Percentiles rank a stretch among this genome's conserved stretches.
These are phyloP conservation scores for Xiphorhynchus elegans DNA, from an alignment of 2,113 vertebrate species.

Conservation along the genomic window DNA sequence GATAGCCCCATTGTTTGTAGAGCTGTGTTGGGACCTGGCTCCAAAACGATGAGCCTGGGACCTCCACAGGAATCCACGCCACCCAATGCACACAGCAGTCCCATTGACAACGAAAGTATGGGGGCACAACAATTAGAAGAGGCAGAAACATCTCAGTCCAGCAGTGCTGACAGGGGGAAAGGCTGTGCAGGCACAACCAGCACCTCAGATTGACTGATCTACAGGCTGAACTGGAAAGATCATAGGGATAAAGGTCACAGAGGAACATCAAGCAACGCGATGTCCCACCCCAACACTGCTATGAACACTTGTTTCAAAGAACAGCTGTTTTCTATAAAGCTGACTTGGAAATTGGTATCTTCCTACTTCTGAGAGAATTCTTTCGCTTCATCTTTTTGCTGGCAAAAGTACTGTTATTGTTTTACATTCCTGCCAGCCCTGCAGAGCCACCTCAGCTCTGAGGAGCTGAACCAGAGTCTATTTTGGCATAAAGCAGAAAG, in stretches of 20 bases:
- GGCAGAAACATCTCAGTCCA: neutral
- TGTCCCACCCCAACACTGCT: neutral
- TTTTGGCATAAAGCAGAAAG: conserved; percentile 59
- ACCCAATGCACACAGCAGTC: no score
- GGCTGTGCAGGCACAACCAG: no score
- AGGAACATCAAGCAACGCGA: neutral
- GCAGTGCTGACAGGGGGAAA: neutral
- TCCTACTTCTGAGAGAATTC: conserved; percentile 21
- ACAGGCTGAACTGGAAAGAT: neutral
- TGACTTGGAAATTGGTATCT: conserved; percentile 42
- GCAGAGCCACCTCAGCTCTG: neutral
- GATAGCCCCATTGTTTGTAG: neutral
- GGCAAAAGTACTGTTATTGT: conserved; percentile 23
- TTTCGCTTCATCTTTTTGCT: conserved; percentile 38
- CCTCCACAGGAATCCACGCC: neutral
- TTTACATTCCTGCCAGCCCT: conserved; percentile 31
- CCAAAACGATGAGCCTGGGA: neutral
- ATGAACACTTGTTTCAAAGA: neutral
- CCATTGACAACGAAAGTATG: neutral
- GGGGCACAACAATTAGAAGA: neutral
- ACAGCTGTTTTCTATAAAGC: conserved; percentile 26
- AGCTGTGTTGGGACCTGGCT: neutral
- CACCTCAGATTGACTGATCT: neutral
- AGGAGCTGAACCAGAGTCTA: conserved; percentile 27
- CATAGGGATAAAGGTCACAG: neutral